Evolutionary conservation across 1,140 invertebrate genomes (phyloP), one percentile per base, ranked within the genome.

Genomic region (Camponotus floridanus): DNA sequence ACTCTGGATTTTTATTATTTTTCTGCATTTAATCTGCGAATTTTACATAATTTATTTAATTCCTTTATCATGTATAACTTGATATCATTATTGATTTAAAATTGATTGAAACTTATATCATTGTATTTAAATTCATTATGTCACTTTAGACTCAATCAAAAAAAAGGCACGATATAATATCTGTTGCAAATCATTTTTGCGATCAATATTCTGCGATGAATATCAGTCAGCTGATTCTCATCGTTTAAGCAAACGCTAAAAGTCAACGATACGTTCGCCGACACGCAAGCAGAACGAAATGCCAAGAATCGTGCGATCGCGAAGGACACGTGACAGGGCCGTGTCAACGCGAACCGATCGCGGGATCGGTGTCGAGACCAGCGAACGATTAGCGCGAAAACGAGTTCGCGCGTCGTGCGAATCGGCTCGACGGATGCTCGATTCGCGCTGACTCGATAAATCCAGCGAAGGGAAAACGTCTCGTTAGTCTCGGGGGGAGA

Each of bases 391-490:
- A 91, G 90, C 89, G 78, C 88, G 84, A 64, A 87, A 91, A 84
- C 86, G 88, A 31, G 87, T 85, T 83, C 80, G 84, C 79, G 74
- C 21, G 48, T 80, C 88, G 88, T 79, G 88, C 88, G 85, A 89
- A 89, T 90, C 88, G 85, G n/a, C 42, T 65, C 45, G 79, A 39
- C 80, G 39, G 15, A 15, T 15, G 33, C 71, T 36, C 39, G 33
- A 64, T 31, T 76, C 59, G 62, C 9, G n/a, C 51, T 45, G 57
- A 51, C 86, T 67, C 83, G 86, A 91, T 91, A 91, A 91, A 91
- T 91, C 87, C 85, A 88, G 9, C 64, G 90, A 64, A 90, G 90
- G 90, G 90, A 91, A 91, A 91, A 91, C 85, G 90, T 91, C 90
- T 91, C 90, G 90, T 91, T 91, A 91, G 89, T 85, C 45, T 48